These are phyloP conservation scores for Orientallactaga sibirica DNA, from an alignment of 2,797 vertebrate genomes.

Conservation along the genomic window DNA sequence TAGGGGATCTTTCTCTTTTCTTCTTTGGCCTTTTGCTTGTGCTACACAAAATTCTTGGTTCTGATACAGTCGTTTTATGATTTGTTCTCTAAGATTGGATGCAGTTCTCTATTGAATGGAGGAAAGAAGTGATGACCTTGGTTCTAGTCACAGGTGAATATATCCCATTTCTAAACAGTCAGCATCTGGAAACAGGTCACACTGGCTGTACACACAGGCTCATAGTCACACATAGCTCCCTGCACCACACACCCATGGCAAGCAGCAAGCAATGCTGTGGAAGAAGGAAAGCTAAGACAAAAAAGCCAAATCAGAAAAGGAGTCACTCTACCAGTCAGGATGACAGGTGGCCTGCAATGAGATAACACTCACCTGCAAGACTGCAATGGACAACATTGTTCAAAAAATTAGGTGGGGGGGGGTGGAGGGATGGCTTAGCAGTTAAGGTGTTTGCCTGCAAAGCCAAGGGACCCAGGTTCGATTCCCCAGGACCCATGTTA, in stretches of 20 bases:
- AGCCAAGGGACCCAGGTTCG: no score
- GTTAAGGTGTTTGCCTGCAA: no score
- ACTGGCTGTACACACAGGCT: not conserved
- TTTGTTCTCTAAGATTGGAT: not conserved
- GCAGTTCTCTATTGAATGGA: conserved; percentile 5
- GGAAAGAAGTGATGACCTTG: not conserved
- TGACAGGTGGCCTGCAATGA: not conserved
- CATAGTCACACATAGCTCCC: not conserved
- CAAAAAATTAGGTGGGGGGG: not conserved
- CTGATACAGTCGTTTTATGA: not conserved
- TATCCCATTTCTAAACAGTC: conserved; percentile 11
- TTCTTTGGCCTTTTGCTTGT: conserved; percentile 19
- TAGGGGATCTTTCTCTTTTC: not conserved
- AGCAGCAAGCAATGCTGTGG: not conserved
- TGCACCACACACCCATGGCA: not conserved
- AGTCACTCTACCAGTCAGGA: not conserved
- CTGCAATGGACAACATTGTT: not conserved
- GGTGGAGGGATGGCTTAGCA: no score
- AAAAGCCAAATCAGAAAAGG: not conserved
- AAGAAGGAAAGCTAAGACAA: conserved; percentile 13
- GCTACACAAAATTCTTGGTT: not conserved
- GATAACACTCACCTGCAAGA: not conserved
- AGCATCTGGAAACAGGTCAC: not conserved
- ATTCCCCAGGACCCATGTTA: no score
- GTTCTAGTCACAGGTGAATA: conserved; percentile 12